Conservation (phyloP, 2,113 vertebrate genomes). For the Cheilinus undulatus region DNA sequence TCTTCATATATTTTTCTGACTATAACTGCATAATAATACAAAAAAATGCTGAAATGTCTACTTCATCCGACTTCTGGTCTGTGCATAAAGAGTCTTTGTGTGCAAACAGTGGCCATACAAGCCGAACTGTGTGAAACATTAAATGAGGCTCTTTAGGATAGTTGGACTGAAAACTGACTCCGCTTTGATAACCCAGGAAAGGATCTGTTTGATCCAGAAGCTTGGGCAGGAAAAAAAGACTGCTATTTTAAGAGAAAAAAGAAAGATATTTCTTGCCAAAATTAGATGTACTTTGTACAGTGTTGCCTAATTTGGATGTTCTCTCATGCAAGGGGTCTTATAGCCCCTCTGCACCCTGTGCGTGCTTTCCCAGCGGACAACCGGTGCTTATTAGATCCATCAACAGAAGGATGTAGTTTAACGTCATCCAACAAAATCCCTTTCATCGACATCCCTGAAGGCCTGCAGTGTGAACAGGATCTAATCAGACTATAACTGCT, state of each 20-base stretch:
- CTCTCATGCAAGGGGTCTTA: slow-evolving; percentile 17
- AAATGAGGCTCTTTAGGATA: slow-evolving; percentile 12
- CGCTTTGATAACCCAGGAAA: slow-evolving; percentile 28
- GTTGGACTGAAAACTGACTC: slow-evolving; percentile 38
- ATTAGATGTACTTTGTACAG: slow-evolving; percentile 34
- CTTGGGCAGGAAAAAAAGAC: slow-evolving; percentile 44
- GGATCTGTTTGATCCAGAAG: slow-evolving; percentile 47
- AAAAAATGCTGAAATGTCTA: background rate
- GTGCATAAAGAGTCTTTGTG: background rate
- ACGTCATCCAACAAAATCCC: slow-evolving; percentile 50
- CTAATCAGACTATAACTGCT: slow-evolving; percentile 63
- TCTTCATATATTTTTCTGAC: background rate
- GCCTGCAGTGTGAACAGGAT: slow-evolving; percentile 48
- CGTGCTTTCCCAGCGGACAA: slow-evolving; percentile 27
- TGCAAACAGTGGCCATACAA: background rate
- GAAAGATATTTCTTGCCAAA: slow-evolving; percentile 20
- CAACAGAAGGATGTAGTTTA: slow-evolving; percentile 29
- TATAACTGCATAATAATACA: background rate
- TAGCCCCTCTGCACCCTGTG: background rate
- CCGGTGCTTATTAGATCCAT: slow-evolving; percentile 6
- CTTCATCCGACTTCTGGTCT: background rate
- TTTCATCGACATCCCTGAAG: slow-evolving; percentile 52
- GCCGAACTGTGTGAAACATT: slow-evolving; percentile 8
- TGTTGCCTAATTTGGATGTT: slow-evolving; percentile 49
- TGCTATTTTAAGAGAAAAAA: slow-evolving; percentile 43